A percentile compares a stretch with the other conserved stretches of the same genome.
Conservation (phyloP, 1,140 invertebrate species). For the Heliconius nattereri region DNA sequence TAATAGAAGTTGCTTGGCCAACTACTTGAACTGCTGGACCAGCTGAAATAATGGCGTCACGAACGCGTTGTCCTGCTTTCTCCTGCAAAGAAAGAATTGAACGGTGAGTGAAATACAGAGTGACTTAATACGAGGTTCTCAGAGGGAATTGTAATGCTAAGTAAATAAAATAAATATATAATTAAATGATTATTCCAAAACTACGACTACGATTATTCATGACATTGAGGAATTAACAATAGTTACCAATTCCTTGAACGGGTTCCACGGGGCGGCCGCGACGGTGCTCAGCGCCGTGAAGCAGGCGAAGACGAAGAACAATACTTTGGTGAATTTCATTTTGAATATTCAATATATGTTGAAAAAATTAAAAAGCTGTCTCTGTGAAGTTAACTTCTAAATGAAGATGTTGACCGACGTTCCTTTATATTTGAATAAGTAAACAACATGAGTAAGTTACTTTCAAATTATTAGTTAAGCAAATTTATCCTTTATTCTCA, state of each 20-base stretch:
- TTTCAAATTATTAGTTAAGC: neutral
- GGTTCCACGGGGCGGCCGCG: slow-evolving; percentile 38
- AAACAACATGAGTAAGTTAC: neutral
- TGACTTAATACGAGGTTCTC: no score
- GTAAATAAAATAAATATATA: no score
- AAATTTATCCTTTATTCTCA: neutral
- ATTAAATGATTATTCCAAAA: no score
- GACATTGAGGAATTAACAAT: neutral
- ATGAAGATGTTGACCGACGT: neutral
- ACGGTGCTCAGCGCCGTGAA: slow-evolving; percentile 26
- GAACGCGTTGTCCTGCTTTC: slow-evolving; percentile 52
- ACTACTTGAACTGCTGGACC: slow-evolving; percentile 60
- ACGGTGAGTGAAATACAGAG: no score
- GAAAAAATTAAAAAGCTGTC: neutral
- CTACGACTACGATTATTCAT: no score
- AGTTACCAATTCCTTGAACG: slow-evolving; percentile 44
- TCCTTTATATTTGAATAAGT: neutral
- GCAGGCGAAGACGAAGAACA: slow-evolving; percentile 33
- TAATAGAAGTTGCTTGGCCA: slow-evolving; percentile 42
- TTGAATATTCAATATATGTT: neutral
- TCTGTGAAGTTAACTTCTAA: neutral
- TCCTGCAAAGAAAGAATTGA: slow-evolving; percentile 48
- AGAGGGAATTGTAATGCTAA: no score
- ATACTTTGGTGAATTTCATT: slow-evolving; percentile 36
- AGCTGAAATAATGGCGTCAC: slow-evolving; percentile 60